Evolutionary conservation across 2,113 vertebrate species (phyloP).

Genomic region (Candoia aspera): DNA sequence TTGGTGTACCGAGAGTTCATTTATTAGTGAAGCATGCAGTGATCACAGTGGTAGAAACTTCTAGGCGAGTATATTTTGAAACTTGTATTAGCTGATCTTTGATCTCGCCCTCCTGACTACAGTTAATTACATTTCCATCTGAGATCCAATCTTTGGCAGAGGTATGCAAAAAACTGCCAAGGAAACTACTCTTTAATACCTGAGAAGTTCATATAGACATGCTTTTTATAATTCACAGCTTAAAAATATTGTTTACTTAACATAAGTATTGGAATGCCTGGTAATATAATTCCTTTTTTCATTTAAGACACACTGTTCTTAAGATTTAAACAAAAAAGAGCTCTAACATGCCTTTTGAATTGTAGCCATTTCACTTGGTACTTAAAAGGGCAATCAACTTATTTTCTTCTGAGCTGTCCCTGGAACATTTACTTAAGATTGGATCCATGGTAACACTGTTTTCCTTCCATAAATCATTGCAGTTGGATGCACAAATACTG

Average conservation of each 20-base stretch:
- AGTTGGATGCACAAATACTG: background rate
- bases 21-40: background rate
- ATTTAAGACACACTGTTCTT: background rate
- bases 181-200: background rate
- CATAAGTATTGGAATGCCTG: background rate
- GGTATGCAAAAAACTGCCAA: background rate
- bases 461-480: background rate
- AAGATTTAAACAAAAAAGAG: background rate
- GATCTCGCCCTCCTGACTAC: background rate
- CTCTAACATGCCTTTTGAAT: background rate
- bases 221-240: background rate
- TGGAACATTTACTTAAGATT: conserved; percentile 45
- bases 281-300: background rate
- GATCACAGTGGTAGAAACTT: background rate
- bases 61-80: background rate
- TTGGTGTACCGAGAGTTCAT: background rate
- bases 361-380: conserved; percentile 18
- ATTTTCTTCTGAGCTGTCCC: conserved; percentile 40
- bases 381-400: conserved; percentile 32
- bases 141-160: background rate
- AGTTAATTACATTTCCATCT: background rate
- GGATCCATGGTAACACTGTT: conserved; percentile 49
- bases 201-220: background rate
- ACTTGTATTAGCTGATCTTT: background rate
- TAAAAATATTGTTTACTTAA: background rate